Evolutionary conservation across 2,888 invertebrate genomes (phyloP).

Genomic region (Nomada ferruginata): DNA sequence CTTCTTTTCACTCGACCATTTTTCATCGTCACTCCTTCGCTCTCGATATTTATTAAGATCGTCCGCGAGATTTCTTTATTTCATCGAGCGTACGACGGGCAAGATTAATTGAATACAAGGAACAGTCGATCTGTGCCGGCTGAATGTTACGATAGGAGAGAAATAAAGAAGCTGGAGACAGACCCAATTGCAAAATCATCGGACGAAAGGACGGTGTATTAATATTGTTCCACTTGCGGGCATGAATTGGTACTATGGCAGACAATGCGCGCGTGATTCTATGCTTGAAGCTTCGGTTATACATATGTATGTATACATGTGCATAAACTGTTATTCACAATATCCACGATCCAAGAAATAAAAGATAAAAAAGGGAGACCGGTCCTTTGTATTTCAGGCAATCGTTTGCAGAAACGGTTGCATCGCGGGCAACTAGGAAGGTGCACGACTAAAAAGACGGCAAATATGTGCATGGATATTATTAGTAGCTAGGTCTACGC

Average conservation of each 20-base stretch:
- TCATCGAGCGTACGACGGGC: neutral
- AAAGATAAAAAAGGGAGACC: neutral
- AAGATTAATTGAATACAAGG: conserved; percentile 12
- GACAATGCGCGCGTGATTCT: conserved; percentile 13
- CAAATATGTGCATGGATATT: conserved; percentile 36
- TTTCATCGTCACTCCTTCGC: conserved; percentile 6
- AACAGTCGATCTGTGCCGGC: neutral
- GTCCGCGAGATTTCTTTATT: neutral
- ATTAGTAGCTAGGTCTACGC: conserved; percentile 39
- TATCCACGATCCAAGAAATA: neutral
- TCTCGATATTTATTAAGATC: neutral
- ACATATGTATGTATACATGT: conserved; percentile 19
- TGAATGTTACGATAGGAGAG: neutral
- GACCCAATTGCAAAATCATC: neutral
- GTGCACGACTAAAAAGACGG: conserved; percentile 1
- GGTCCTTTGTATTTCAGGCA: neutral
- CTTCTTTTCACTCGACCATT: neutral
- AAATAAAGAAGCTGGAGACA: neutral
- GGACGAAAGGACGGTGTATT: neutral
- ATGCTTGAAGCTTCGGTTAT: conserved; percentile 3
- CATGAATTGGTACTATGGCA: conserved; percentile 39
- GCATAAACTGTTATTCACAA: conserved; percentile 46
- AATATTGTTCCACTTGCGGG: conserved; percentile 19
- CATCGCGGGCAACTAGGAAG: conserved; percentile 15
- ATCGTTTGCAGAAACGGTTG: neutral